Evolutionary conservation across 2,797 vertebrate species (phyloP).

Genomic region (Knipowitschia caucasica): DNA sequence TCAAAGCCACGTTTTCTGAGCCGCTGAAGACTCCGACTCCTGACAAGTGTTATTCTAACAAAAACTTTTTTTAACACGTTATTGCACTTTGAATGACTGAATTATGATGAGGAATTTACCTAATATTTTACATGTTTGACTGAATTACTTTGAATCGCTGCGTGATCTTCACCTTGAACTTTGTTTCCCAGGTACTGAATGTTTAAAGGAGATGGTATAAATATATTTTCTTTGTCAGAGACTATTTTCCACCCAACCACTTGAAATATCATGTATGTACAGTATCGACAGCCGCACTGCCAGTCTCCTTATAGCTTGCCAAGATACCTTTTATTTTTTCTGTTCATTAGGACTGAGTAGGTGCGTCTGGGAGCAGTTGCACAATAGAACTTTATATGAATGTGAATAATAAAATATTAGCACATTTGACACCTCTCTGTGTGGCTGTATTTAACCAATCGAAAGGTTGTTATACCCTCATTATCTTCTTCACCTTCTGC

Average conservation of each 20-base stretch:
- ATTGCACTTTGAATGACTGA: conserved; percentile 85
- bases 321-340: conserved; percentile 89
- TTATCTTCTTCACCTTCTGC: conserved; percentile 34
- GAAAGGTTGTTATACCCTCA: conserved; percentile 14
- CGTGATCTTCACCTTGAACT: conserved; percentile 53
- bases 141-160: conserved; percentile 61
- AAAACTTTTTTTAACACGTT: conserved; percentile 75
- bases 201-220: conserved; percentile 59
- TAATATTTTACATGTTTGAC: conserved; percentile 61
- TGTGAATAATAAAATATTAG: conserved; percentile 81
- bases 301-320: conserved; percentile 88
- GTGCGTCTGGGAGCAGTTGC: conserved; percentile 51
- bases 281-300: conserved; percentile 83
- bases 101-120: conserved; percentile 72
- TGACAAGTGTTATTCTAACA: conserved; percentile 68
- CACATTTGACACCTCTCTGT: conserved; percentile 38
- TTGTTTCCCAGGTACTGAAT: conserved; percentile 47
- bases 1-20: conserved; percentile 45
- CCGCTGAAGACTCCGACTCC: conserved; percentile 41
- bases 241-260: conserved; percentile 81
- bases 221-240: conserved; percentile 78
- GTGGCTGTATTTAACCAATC: neutral
- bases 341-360: conserved; percentile 68
- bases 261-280: conserved; percentile 77
- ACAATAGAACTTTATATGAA: conserved; percentile 64